Percentiles rank a stretch among this genome's conserved stretches.
Conservation (phyloP, 2,888 invertebrate genomes). For the Eutolmus rufibarbis region DNA sequence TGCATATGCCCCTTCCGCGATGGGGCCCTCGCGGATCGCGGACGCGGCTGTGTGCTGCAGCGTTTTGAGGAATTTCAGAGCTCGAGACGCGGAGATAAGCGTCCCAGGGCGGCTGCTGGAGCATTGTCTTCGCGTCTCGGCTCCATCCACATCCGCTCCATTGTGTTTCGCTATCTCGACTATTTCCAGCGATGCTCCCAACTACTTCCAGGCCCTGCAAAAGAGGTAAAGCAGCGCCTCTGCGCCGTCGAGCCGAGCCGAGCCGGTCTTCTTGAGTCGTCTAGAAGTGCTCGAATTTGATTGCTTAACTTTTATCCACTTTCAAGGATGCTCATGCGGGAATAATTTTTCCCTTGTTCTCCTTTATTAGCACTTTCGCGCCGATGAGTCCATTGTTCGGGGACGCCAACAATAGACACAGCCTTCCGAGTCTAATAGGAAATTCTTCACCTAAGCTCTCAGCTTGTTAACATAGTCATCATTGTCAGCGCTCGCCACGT, state of each 20-base stretch:
- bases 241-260: not conserved
- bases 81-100: not conserved
- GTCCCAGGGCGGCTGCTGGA: not conserved
- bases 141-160: not conserved
- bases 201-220: not conserved
- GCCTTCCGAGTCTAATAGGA: constrained; percentile 17
- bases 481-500: not conserved
- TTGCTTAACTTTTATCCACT: constrained; percentile 28
- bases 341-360: constrained; percentile 33
- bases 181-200: not conserved
- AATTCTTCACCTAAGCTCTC: constrained; percentile 30
- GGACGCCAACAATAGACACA: constrained; percentile 15
- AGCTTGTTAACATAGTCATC: constrained; percentile 15
- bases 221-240: constrained; percentile 7
- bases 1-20: not conserved
- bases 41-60: not conserved
- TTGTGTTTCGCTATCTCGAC: not conserved
- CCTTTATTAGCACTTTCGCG: constrained; percentile 29
- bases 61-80: not conserved
- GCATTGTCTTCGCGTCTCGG: not conserved
- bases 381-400: constrained; percentile 29
- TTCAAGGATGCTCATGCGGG: constrained; percentile 29
- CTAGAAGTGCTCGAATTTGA: constrained; percentile 27
- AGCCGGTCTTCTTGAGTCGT: constrained; percentile 4
- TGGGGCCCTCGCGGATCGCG: not conserved